phyloP scores from a whole-genome alignment of 2,888 invertebrate species.

The Pollenia labialis region DNA sequence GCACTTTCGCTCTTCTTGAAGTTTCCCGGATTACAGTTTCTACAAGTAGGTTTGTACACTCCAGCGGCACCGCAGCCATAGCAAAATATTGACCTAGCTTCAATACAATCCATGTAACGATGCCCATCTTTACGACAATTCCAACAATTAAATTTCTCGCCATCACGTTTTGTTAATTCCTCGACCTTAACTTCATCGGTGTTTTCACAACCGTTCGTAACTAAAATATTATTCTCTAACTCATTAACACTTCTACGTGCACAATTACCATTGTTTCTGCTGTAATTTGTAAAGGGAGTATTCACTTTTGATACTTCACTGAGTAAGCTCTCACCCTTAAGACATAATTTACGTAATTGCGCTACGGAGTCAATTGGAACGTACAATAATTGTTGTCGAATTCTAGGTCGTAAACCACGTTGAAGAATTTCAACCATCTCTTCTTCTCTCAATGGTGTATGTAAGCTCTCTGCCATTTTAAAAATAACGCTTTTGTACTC shows the following conservation, averaged over 20 bases:
- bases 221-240: background rate
- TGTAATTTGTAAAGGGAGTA: background rate
- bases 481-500: conserved; percentile 54
- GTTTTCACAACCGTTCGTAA: background rate
- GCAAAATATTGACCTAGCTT: conserved; percentile 26
- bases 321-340: conserved; percentile 49
- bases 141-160: background rate
- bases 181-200: background rate
- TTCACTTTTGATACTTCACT: conserved; percentile 9
- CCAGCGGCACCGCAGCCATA: conserved; percentile 41
- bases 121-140: conserved; percentile 45
- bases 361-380: conserved; percentile 50
- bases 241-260: background rate
- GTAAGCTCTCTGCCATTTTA: conserved; percentile 45
- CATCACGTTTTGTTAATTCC: background rate
- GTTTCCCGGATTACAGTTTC: conserved; percentile 39
- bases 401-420: conserved; percentile 33
- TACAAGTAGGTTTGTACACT: conserved; percentile 23
- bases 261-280: background rate
- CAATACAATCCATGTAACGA: conserved; percentile 31
- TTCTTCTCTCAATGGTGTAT: conserved; percentile 17
- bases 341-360: conserved; percentile 39
- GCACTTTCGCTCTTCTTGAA: conserved; percentile 26
- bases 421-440: conserved; percentile 63
- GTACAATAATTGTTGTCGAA: conserved; percentile 49